Evolutionary conservation across 1,140 invertebrate genomes (phyloP).

Genomic region (Cepaea nemoralis): DNA sequence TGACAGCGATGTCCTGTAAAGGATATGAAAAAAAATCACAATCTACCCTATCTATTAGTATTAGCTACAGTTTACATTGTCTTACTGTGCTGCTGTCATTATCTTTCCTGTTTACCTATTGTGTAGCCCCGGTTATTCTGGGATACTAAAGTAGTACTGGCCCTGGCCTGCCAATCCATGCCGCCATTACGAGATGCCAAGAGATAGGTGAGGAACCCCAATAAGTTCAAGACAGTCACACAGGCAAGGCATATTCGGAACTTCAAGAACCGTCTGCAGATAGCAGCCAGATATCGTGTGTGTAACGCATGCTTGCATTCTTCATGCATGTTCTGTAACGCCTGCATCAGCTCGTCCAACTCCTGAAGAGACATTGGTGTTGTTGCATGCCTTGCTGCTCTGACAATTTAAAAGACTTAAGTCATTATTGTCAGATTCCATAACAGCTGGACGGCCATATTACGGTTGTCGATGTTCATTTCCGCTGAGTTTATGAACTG

Average conservation of each 20-base stretch:
- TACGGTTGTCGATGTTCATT: too few species aligned
- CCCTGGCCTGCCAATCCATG: neutral
- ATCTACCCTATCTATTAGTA: neutral
- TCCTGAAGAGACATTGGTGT: neutral
- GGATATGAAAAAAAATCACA: too few species aligned
- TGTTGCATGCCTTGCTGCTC: too few species aligned
- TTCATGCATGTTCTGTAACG: neutral
- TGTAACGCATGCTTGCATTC: neutral
- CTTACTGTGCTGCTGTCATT: too few species aligned
- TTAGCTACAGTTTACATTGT: too few species aligned
- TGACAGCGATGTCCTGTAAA: too few species aligned
- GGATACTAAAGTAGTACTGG: neutral
- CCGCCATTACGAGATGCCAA: neutral
- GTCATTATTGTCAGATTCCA: too few species aligned
- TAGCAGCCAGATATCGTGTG: neutral
- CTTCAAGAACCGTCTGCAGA: neutral
- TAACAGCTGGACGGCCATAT: too few species aligned
- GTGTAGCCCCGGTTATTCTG: neutral
- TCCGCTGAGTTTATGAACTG: too few species aligned
- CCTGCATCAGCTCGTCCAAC: neutral
- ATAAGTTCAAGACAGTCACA: neutral
- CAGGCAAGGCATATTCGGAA: neutral
- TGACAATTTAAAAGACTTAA: too few species aligned
- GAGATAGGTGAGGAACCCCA: neutral
- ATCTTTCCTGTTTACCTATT: neutral